Conservation (phyloP, 2,888 invertebrate genomes). For the Melipona beecheii region DNA sequence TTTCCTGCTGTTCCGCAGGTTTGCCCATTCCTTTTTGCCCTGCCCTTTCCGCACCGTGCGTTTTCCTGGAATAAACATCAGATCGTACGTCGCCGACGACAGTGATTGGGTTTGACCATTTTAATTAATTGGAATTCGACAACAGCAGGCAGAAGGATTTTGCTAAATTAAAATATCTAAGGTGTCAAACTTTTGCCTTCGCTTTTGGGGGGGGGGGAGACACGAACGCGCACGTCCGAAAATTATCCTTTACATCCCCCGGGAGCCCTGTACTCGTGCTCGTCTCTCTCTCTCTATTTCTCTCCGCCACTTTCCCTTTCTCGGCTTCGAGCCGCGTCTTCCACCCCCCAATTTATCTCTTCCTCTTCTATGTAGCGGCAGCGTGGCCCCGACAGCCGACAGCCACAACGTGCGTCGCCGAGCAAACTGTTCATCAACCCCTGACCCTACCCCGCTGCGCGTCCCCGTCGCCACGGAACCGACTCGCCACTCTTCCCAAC, state of each 20-base stretch:
- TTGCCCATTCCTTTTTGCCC: neutral
- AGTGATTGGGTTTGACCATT: too few relatives aligned
- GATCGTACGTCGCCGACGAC: too few relatives aligned
- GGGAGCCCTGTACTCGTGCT: conserved; percentile 7
- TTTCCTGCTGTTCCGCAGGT: neutral
- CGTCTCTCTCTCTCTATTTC: neutral
- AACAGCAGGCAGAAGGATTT: too few relatives aligned
- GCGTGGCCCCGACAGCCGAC: conserved; percentile 74
- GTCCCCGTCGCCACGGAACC: conserved; percentile 41
- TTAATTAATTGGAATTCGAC: too few relatives aligned
- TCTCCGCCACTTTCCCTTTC: conserved; percentile 39
- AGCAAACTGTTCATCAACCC: conserved; percentile 72
- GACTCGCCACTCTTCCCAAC: conserved; percentile 50
- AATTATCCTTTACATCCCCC: neutral
- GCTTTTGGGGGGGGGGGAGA: too few relatives aligned
- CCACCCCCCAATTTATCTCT: conserved; percentile 54
- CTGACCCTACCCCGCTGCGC: conserved; percentile 17
- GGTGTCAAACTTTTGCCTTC: too few relatives aligned
- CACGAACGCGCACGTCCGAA: neutral
- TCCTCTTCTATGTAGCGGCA: conserved; percentile 52
- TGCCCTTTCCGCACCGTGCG: neutral
- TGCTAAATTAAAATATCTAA: too few relatives aligned
- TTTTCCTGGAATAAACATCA: neutral
- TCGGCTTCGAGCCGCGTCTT: conserved; percentile 37
- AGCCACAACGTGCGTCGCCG: conserved; percentile 74